A percentile compares a stretch with the other conserved stretches of the same genome.
Evolutionary conservation across 2,888 invertebrate genomes (phyloP).

Genomic region (Caenorhabditis wallacei): DNA sequence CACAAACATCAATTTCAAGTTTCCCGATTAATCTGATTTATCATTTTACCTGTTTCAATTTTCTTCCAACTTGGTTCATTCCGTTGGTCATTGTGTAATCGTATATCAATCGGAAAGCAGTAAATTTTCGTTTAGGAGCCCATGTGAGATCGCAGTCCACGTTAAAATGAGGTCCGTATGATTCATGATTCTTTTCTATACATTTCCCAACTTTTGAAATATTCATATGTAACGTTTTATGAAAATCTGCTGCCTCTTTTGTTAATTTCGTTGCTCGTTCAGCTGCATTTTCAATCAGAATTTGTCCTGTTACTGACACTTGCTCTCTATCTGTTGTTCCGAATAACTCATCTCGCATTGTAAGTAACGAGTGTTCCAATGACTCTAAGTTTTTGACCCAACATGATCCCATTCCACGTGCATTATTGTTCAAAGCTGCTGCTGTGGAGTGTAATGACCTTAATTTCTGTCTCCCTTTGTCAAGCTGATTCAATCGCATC

Average conservation of each 20-base stretch:
- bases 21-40: not conserved
- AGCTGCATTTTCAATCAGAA: slow-evolving; percentile 63
- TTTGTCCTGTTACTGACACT: slow-evolving; percentile 74
- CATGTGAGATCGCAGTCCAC: slow-evolving; percentile 73
- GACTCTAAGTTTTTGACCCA: slow-evolving; percentile 21
- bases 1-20: slow-evolving; percentile 23
- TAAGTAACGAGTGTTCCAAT: slow-evolving; percentile 30
- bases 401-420: not conserved
- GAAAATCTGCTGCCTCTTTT: slow-evolving; percentile 83
- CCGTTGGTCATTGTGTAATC: slow-evolving; percentile 69
- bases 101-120: slow-evolving; percentile 46
- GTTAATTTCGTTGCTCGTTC: slow-evolving; percentile 27
- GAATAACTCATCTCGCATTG: slow-evolving; percentile 64
- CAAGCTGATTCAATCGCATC: slow-evolving; percentile 2
- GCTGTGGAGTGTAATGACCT: not conserved
- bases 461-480: not conserved
- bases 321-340: slow-evolving; percentile 5
- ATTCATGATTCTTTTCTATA: slow-evolving; percentile 87
- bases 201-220: slow-evolving; percentile 96
- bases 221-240: slow-evolving; percentile 89
- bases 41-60: slow-evolving; percentile 72
- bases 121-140: slow-evolving; percentile 9
- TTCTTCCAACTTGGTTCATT: slow-evolving; percentile 67
- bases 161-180: slow-evolving; percentile 57
- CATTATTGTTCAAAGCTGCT: not conserved